Base-by-base conservation (phyloP, 2,113 vertebrate genomes). In the Platysteira castanea region DNA sequence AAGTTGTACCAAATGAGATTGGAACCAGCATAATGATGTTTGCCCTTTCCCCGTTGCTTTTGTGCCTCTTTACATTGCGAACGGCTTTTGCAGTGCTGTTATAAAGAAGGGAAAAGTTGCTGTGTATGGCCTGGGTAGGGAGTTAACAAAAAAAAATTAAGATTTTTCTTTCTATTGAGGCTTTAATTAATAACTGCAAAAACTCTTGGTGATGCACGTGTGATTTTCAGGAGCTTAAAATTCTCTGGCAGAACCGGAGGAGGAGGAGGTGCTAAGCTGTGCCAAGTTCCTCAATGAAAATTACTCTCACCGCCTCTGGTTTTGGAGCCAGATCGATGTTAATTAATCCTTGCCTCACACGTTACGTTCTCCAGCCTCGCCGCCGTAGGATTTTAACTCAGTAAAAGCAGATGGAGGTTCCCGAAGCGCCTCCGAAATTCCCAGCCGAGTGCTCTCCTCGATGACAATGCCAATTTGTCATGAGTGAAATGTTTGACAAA, bases 401-500 rank as follows among this genome's bases (percentile, higher is more conserved):
- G 31, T 6, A 35, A 42, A 84, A 91, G 73, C 91, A 86, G 89
- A 47, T n/a, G 35, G 84, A 86, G 91, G 87, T 49, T 90, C 89
- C 83, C 10, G 1, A 69, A 74, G 46, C 1, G 22, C 79, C 83
- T 75, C 83, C 3, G 2, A 71, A 93, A 49, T 60, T 78, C 92
- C 79, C 92, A 68, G 84, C 67, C 19, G 3, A 87, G 87, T 7
- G 9, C 85, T 77, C 64, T 61, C 52, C n/a, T 87, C 18, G 0
- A 10, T 91, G 90, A 87, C 75, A 76, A 28, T 20, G 14, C 63
- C 94, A 53, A 50, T 91, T 94, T 94, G 82, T 90, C 64, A 41
- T 17, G 3, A 90, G 83, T 94, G 91, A 96, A 91, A 15, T 84
- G 96, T 94, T 94, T 90, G 90, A 93, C 59, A 76, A 92, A 96